phyloP scores from a whole-genome alignment of 2,888 invertebrate species.

The Agriotes lineatus region DNA sequence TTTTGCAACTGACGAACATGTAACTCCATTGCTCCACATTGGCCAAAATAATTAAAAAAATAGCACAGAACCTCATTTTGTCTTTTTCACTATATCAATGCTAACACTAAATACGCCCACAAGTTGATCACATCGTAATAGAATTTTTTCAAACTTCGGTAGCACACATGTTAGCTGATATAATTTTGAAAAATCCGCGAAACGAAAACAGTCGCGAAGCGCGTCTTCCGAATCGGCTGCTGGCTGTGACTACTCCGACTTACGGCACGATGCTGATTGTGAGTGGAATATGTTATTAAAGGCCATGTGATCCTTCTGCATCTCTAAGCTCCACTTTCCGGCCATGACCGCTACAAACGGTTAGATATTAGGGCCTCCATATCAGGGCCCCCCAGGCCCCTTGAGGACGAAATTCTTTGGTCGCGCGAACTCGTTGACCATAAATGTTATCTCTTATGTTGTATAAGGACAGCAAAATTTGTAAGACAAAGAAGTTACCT shows the following conservation, averaged over 20 bases:
- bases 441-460: no score
- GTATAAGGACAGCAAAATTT: no score
- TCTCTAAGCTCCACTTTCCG: conserved; percentile 8
- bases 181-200: background rate
- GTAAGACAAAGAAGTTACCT: no score
- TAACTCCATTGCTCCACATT: conserved; percentile 14
- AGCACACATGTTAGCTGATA: no score
- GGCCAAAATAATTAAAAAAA: conserved; percentile 2
- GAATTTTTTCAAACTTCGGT: no score
- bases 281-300: background rate
- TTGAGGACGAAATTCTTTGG: background rate
- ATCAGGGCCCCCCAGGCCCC: conserved; percentile 7
- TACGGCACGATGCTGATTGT: background rate
- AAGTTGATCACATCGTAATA: background rate
- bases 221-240: background rate
- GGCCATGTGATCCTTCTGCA: background rate
- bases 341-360: conserved; percentile 30
- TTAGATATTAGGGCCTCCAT: conserved; percentile 24
- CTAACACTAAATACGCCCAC: background rate
- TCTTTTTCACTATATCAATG: background rate
- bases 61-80: conserved; percentile 15
- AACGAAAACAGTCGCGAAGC: background rate
- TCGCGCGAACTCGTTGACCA: background rate
- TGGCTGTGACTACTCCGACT: background rate
- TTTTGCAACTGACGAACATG: conserved; percentile 5